A percentile compares a stretch with the other conserved stretches of the same genome.
phyloP scores from a whole-genome alignment of 2,113 vertebrate species.

The Meleagris gallopavo region DNA sequence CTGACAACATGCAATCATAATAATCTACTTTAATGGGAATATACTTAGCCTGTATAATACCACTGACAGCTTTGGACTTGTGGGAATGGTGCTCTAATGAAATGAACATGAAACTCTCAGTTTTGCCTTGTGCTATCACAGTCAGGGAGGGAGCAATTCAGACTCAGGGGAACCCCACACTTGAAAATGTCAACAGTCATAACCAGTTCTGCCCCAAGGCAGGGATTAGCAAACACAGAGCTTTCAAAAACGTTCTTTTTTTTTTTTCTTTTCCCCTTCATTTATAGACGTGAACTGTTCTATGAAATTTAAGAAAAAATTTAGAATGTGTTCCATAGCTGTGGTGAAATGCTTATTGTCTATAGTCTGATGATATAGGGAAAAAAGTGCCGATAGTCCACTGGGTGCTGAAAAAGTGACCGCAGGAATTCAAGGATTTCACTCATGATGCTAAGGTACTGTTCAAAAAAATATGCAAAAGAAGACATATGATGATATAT shows the following conservation, averaged over 20 bases:
- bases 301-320: neutral
- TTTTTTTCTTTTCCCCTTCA: accelerated
- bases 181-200: neutral
- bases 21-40: neutral
- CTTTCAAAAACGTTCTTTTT: neutral
- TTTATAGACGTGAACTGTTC: neutral
- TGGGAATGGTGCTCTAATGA: neutral
- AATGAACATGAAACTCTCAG: neutral
- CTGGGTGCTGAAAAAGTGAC: neutral
- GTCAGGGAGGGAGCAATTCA: neutral
- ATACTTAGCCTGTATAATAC: neutral
- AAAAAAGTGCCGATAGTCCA: neutral
- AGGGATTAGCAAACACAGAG: neutral
- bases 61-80: neutral
- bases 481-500: neutral
- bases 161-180: neutral
- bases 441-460: neutral
- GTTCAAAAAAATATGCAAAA: neutral
- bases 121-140: neutral
- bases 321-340: neutral
- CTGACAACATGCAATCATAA: neutral
- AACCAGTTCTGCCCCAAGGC: neutral
- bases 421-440: neutral
- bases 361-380: neutral
- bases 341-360: neutral